Conservation (phyloP, 2,113 vertebrate species). For the Sylvilagus bachmani region DNA sequence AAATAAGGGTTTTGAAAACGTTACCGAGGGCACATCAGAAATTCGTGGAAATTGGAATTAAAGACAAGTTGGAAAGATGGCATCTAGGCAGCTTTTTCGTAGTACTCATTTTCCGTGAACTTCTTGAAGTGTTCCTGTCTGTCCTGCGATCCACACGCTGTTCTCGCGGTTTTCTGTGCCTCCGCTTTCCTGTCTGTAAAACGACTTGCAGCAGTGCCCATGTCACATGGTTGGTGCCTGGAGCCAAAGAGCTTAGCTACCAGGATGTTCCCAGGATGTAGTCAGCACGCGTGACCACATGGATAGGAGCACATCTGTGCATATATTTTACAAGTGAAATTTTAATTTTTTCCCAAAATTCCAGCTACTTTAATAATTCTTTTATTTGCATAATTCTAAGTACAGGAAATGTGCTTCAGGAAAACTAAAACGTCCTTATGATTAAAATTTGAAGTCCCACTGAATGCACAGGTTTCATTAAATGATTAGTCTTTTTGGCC, state of each 20-base stretch:
- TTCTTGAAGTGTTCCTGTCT: too few species aligned
- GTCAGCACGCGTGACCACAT: neutral
- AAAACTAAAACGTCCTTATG: neutral
- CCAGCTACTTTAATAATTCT: constrained; percentile 28
- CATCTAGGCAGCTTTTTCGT: too few species aligned
- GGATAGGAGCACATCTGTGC: neutral
- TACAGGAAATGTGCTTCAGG: neutral
- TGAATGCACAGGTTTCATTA: neutral
- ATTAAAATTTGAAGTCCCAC: constrained; percentile 31
- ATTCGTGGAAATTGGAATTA: too few species aligned
- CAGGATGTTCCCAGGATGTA: neutral
- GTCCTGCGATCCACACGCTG: neutral
- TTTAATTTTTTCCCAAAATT: constrained; percentile 1
- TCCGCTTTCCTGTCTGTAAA: neutral
- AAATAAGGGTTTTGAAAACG: neutral
- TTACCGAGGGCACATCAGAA: neutral
- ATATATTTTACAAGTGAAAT: neutral
- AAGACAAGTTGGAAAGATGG: too few species aligned
- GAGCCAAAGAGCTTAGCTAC: neutral
- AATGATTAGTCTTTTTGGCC: neutral
- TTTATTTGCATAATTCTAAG: neutral
- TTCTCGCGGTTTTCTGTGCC: neutral
- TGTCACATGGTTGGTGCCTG: neutral
- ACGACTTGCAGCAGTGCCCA: neutral
- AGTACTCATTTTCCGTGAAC: too few species aligned